Percentiles rank a stretch among this genome's conserved stretches.
phyloP scores from a whole-genome alignment of 2,888 invertebrate genomes.

The Micoletzkya japonica region DNA sequence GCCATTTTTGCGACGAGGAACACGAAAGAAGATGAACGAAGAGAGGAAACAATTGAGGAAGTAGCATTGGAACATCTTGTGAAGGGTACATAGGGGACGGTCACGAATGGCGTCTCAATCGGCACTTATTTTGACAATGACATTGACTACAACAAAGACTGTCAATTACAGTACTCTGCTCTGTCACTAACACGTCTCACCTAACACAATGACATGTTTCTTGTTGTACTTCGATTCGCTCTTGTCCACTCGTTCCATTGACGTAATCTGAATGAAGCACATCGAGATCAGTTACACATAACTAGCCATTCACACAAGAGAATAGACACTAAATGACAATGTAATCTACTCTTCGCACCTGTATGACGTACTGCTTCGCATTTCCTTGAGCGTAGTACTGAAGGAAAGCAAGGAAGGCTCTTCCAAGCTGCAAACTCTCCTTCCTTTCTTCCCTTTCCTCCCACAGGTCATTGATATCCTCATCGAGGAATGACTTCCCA shows the following conservation, averaged over 20 bases:
- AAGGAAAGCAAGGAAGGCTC: slow-evolving; percentile 14
- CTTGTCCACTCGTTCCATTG: neutral
- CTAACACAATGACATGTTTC: slow-evolving; percentile 15
- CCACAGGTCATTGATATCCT: neutral
- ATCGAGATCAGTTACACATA: neutral
- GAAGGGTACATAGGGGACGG: slow-evolving; percentile 36
- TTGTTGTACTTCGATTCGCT: slow-evolving; percentile 14
- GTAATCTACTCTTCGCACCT: neutral
- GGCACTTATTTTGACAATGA: neutral
- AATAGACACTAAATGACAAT: neutral
- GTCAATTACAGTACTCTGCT: too few relatives aligned
- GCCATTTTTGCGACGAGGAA: neutral
- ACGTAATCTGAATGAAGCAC: slow-evolving; percentile 3
- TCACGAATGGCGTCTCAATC: slow-evolving; percentile 38
- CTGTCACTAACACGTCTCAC: too few relatives aligned
- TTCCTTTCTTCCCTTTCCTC: neutral
- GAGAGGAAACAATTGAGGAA: slow-evolving; percentile 42
- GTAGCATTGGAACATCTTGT: slow-evolving; percentile 38
- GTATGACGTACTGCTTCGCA: slow-evolving; percentile 4
- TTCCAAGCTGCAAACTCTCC: slow-evolving; percentile 6
- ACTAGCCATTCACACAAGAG: neutral
- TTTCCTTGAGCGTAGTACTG: slow-evolving; percentile 12
- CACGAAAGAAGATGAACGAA: neutral
- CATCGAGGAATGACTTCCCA: neutral
- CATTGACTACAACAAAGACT: too few relatives aligned